Evolutionary conservation across 2,113 vertebrate genomes (phyloP), one percentile per base, ranked within the genome.

Genomic region (Marmota flaviventris): DNA sequence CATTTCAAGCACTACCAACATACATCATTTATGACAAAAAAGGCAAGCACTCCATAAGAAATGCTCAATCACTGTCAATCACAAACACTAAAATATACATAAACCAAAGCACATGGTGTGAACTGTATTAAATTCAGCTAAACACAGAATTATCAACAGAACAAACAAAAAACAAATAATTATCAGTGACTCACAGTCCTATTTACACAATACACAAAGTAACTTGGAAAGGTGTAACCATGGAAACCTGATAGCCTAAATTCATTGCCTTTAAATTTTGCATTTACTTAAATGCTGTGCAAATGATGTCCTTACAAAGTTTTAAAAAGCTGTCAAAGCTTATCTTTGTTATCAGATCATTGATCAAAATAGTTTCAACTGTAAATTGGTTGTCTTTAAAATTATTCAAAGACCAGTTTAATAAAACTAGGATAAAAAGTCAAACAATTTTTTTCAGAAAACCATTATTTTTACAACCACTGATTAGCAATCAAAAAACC

Each of bases 31-130:
- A 98, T 96, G 98, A 99, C 98, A 99, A 98, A 99, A 98, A 99
- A 99, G 98, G 98, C 98, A 99, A 99, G 98, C 98, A 98, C 98
- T 98, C 98, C 96, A 98, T 98, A 98, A 98, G 98, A 98, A 99
- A 99, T 98, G 98, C 98, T 99, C 98, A 98, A 98, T 99, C 98
- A 99, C 98, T 99, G 99, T 99, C 99, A 99, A 99, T 99, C 99
- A 99, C 75, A 95, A 78, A 95, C 98, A 97, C 98, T 97, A 98
- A 98, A 99, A 99, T 98, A 98, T 98, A 98, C 97, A 98, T 98
- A 99, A 98, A 98, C 98, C 95, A 98, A 99, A 99, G 98, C 98
- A 98, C 85, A 95, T 86, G 39, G 95, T 98, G 97, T 98, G 98
- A 99, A 98, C 97, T 98, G 95, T 97, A 98, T 98, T 98, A 98